A percentile compares a stretch with the other conserved stretches of the same genome.
These are phyloP conservation scores for Crax fasciolata DNA, from an alignment of 2,797 vertebrate species.

Conservation along the genomic window DNA sequence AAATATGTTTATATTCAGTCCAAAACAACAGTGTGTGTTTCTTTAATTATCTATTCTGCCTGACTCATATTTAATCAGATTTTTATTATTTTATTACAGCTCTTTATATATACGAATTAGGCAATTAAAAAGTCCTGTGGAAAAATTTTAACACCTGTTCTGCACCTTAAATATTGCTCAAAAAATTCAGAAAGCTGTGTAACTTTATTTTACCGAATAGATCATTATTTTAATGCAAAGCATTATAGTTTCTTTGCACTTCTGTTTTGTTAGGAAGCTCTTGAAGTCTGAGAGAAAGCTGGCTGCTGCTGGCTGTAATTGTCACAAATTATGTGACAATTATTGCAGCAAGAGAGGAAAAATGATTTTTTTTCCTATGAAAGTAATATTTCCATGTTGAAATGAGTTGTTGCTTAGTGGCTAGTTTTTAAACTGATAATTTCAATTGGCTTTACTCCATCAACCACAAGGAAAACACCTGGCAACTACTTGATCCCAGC, in stretches of 20 bases:
- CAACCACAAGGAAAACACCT: conserved; percentile 81
- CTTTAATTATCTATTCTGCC: conserved; percentile 60
- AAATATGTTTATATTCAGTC: conserved; percentile 17
- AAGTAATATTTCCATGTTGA: conserved; percentile 10
- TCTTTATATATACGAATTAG: conserved; percentile 53
- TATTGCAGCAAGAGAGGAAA: conserved; percentile 16
- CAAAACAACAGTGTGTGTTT: conserved; percentile 39
- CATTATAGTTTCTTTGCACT: background rate
- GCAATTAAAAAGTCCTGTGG: conserved; percentile 55
- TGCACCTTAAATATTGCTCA: conserved; percentile 33
- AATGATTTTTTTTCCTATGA: background rate
- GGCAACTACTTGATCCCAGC: conserved; percentile 74
- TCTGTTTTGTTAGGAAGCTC: conserved; percentile 32
- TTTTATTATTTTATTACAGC: conserved; percentile 71
- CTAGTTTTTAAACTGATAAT: conserved; percentile 69
- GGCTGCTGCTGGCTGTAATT: conserved; percentile 50
- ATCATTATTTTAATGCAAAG: conserved; percentile 31
- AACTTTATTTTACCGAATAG: conserved; percentile 34
- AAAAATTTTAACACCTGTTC: conserved; percentile 52
- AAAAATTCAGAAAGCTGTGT: conserved; percentile 11
- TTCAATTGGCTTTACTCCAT: conserved; percentile 81
- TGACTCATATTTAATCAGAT: conserved; percentile 67
- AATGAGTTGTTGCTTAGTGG: conserved; percentile 50
- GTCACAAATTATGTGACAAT: conserved; percentile 49
- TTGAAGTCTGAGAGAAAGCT: conserved; percentile 40